Evolutionary conservation across 2,113 vertebrate species (phyloP).

Genomic region (Poeciliopsis prolifica): DNA sequence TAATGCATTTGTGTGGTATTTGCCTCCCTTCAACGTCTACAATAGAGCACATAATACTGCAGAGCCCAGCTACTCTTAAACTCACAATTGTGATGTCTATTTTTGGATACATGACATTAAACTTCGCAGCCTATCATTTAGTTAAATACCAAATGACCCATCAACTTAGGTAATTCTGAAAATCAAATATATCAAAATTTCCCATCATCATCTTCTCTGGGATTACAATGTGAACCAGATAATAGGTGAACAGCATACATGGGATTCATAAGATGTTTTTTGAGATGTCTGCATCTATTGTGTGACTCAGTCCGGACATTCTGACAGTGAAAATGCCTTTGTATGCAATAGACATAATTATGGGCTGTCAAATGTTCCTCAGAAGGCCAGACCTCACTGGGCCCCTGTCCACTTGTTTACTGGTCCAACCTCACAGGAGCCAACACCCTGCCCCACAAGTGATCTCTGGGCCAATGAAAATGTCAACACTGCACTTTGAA

Average conservation of each 20-base stretch:
- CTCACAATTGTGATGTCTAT: constrained; percentile 59
- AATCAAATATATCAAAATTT: constrained; percentile 47
- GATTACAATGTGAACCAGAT: background rate
- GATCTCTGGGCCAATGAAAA: constrained; percentile 61
- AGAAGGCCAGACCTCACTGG: constrained; percentile 40
- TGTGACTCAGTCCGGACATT: constrained; percentile 17
- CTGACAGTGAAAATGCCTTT: constrained; percentile 39
- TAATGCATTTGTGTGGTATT: constrained; percentile 45
- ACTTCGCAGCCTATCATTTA: constrained; percentile 66
- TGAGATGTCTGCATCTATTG: constrained; percentile 16
- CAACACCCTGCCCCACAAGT: constrained; percentile 63
- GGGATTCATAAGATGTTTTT: background rate
- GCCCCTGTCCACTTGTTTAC: constrained; percentile 43
- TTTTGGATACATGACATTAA: constrained; percentile 68
- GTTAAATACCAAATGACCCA: constrained; percentile 52
- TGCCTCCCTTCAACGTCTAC: constrained; percentile 55
- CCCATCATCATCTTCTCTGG: constrained; percentile 20
- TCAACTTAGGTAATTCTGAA: constrained; percentile 38
- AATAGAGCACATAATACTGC: constrained; percentile 47
- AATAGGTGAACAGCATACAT: constrained; percentile 26
- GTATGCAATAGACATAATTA: constrained; percentile 23
- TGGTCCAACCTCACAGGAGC: constrained; percentile 44
- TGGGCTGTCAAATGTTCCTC: constrained; percentile 54
- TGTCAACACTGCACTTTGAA: constrained; percentile 63
- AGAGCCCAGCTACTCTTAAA: constrained; percentile 41